phyloP scores from a whole-genome alignment of 2,797 vertebrate species.

The Periparus ater region DNA sequence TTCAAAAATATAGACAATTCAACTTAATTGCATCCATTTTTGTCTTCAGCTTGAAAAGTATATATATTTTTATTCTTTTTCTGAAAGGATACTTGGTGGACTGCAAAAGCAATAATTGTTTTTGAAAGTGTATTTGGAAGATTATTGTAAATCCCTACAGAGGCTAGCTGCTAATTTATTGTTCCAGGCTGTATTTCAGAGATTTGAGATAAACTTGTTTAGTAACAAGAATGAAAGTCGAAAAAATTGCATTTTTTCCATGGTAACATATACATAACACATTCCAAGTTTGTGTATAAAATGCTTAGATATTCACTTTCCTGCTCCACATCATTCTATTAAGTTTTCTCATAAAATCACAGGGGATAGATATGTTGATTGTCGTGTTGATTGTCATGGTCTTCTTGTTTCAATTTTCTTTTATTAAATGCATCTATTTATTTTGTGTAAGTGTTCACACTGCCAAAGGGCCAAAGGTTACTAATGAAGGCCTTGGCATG shows the following conservation, averaged over 20 bases:
- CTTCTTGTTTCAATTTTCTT: neutral
- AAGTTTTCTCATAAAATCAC: neutral
- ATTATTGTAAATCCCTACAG: neutral
- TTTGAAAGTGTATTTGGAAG: neutral
- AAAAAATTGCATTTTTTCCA: neutral
- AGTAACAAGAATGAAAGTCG: neutral
- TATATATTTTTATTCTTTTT: neutral
- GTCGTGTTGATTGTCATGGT: rapidly evolving
- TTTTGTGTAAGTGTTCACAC: neutral
- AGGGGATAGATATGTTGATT: neutral
- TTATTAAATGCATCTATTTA: neutral
- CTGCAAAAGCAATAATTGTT: neutral
- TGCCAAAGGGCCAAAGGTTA: neutral
- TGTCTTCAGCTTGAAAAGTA: neutral
- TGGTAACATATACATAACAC: neutral
- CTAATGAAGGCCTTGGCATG: neutral
- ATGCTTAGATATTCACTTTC: neutral
- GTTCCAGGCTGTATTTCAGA: neutral
- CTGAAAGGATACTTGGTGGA: neutral
- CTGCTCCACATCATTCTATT: neutral
- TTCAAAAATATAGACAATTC: neutral
- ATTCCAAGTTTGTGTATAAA: neutral
- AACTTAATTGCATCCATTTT: neutral
- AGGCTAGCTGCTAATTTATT: neutral
- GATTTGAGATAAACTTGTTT: neutral